Evolutionary conservation across 1,140 invertebrate species (phyloP).

Genomic region (Plectus sambesii): DNA sequence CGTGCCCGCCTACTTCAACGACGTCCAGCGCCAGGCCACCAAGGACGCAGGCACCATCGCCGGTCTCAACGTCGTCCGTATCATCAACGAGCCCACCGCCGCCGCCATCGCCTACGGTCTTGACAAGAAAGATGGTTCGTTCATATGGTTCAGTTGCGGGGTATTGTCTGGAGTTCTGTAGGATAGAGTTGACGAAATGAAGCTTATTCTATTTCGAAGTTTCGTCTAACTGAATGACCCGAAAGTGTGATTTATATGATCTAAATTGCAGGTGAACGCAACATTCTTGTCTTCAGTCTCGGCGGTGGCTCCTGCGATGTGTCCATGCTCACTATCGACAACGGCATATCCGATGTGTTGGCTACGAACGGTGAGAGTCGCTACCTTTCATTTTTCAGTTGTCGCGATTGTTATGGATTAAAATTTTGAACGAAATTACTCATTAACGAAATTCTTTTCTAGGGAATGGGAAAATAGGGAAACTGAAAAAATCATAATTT

Average conservation of each 20-base stretch:
- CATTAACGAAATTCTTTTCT: too few relatives aligned
- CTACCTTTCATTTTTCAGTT: too few relatives aligned
- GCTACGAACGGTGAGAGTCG: constrained; percentile 75
- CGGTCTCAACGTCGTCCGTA: constrained; percentile 91
- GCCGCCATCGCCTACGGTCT: constrained; percentile 98
- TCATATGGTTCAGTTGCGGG: constrained; percentile 1
- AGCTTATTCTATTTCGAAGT: background rate
- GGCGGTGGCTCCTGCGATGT: constrained; percentile 99
- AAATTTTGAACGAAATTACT: too few relatives aligned
- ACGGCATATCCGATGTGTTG: constrained; percentile 77
- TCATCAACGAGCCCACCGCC: constrained; percentile 99
- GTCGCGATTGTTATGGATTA: too few relatives aligned
- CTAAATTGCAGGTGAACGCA: constrained; percentile 72
- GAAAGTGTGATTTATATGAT: constrained; percentile 10
- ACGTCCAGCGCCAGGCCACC: constrained; percentile 49
- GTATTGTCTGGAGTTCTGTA: too few relatives aligned
- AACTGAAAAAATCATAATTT: too few relatives aligned
- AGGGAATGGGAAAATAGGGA: too few relatives aligned
- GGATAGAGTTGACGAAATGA: too few relatives aligned
- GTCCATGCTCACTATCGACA: constrained; percentile 94
- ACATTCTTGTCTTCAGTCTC: constrained; percentile 95
- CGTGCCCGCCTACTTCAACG: constrained; percentile 48
- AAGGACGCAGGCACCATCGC: constrained; percentile 67
- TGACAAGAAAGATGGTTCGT: constrained; percentile 75
- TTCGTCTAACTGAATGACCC: too few relatives aligned